phyloP scores from a whole-genome alignment of 2,113 vertebrate genomes.

The Benthochromis sp. region DNA sequence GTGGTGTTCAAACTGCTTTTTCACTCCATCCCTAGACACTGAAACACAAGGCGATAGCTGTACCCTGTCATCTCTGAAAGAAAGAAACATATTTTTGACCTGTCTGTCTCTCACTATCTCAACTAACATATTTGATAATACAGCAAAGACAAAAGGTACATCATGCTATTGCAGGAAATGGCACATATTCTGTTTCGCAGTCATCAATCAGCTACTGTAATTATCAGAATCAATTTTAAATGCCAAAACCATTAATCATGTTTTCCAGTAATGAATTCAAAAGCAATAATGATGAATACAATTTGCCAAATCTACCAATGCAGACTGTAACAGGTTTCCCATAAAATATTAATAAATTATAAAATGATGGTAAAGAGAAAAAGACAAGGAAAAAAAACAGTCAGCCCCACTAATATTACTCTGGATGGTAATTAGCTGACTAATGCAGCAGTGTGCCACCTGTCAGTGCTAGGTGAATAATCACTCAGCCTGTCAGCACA shows the following conservation, averaged over 20 bases:
- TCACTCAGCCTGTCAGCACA: neutral
- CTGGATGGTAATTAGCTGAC: slow-evolving; percentile 26
- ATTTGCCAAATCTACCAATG: neutral
- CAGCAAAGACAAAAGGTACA: slow-evolving; percentile 1
- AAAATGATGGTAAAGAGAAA: neutral
- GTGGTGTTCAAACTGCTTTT: neutral
- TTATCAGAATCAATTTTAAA: slow-evolving; percentile 31
- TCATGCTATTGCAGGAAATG: neutral
- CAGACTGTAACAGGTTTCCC: slow-evolving; percentile 1
- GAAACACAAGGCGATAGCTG: slow-evolving; percentile 8
- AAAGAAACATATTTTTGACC: slow-evolving; percentile 24
- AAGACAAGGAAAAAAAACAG: neutral
- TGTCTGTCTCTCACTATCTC: neutral
- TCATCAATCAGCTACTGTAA: slow-evolving; percentile 44
- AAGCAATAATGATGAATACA: slow-evolving; percentile 1
- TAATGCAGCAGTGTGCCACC: slow-evolving; percentile 35
- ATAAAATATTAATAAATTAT: neutral
- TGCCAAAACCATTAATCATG: slow-evolving; percentile 23
- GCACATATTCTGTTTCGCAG: neutral
- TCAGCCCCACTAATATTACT: neutral
- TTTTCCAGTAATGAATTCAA: slow-evolving; percentile 9
- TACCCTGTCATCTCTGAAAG: neutral
- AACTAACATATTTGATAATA: slow-evolving; percentile 15
- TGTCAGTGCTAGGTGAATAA: slow-evolving; percentile 13
- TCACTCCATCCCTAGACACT: neutral